These are phyloP conservation scores for Octodon degus DNA, from an alignment of 2,113 vertebrate genomes.

Conservation along the genomic window DNA sequence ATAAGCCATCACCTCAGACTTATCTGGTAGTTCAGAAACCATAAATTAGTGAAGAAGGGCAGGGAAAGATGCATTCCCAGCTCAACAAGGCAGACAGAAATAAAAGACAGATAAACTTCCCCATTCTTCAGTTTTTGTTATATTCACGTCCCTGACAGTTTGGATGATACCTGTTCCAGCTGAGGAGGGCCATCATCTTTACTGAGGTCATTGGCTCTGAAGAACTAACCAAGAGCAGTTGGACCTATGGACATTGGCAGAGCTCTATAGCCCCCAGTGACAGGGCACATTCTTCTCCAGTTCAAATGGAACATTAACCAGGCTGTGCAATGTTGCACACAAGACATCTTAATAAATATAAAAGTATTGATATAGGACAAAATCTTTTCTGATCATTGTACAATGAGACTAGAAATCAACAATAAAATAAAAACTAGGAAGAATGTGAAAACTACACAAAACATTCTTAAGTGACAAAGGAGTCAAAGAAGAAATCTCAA, in stretches of 20 bases:
- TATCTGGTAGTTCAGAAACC: background rate
- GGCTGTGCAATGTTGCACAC: background rate
- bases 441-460: background rate
- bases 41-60: background rate
- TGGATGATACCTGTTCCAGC: background rate
- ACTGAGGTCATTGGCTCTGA: background rate
- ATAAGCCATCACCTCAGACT: background rate
- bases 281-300: background rate
- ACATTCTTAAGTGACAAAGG: background rate
- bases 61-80: background rate
- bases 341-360: background rate
- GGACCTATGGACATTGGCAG: background rate
- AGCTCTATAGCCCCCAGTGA: background rate
- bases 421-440: background rate
- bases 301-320: background rate
- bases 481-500: background rate
- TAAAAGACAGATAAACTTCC: background rate
- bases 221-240: background rate
- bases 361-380: background rate
- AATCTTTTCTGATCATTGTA: background rate
- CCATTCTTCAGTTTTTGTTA: background rate
- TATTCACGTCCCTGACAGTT: background rate
- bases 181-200: background rate
- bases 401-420: background rate
- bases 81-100: background rate